Evolutionary conservation across 2,797 vertebrate species (phyloP), one percentile per base, ranked within the genome.

Genomic region (Phrynocephalus guinanensis): DNA sequence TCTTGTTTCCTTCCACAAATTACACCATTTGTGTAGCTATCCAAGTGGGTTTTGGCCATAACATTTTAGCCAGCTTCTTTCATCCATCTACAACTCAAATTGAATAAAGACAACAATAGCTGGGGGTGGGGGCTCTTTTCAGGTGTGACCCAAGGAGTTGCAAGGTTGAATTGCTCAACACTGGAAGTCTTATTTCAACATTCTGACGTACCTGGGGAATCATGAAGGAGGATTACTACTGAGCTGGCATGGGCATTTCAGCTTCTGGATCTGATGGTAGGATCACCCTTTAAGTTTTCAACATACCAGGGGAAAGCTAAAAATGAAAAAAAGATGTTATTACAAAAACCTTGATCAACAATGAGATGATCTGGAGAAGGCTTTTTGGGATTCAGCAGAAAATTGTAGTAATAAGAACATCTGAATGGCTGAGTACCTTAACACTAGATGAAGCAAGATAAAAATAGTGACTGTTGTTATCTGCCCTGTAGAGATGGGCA

Each of bases 161-260:
- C 5, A 76, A 56, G 76, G 24, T 26, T 52, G 48, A 30, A 10
- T 18, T 10, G 71, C 30, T 38, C 13, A n/a, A 38, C 16, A 73
- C 20, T 52, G 24, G n/a, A n/a, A 70, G 7, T 20, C 2, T 10
- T 0, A 0, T 67, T 50, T 38, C 3, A 20, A 30, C 3, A 33
- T 5, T 38, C 50, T 72, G 52, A 78, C n/a, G 66, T 82, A 11
- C 70, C 48, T 60, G 11, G 48, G 52, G 28, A 52, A 56, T 24
- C 15, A 30, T 6, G 70, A 56, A 72, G 30, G 18, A 60, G 80
- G 56, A 76, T 11, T 6, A 5, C 33, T 48, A 38, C 44, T 73
- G 13, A 82, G 44, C 11, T 18, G 6, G 20, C 22, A 63, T 24
- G 38, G 71, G 11, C 18, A 0, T 0, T 28, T 13, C 18, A 72